A percentile compares a stretch with the other conserved stretches of the same genome.
These are phyloP conservation scores for Drosophila insularis DNA, from an alignment of 1,140 invertebrate genomes.

Conservation along the genomic window DNA sequence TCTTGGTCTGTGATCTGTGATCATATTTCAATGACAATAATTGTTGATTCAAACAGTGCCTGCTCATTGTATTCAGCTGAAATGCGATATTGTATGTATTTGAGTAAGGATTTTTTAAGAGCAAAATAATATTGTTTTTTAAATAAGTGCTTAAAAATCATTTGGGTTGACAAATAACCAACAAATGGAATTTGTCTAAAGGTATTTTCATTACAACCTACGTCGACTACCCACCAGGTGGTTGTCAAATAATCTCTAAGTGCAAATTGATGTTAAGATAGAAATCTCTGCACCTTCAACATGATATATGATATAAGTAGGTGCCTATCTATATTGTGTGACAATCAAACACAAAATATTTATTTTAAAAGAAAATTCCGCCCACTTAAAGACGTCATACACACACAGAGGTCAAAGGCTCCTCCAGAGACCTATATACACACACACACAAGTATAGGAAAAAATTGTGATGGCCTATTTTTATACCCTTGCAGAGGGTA, in stretches of 20 bases:
- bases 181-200: background rate
- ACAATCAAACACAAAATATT: background rate
- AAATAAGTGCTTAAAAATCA: background rate
- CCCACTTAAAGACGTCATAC: background rate
- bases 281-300: background rate
- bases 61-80: slow-evolving; percentile 33
- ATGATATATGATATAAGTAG: background rate
- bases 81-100: background rate
- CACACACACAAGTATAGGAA: slow-evolving; percentile 7
- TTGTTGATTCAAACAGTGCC: slow-evolving; percentile 34
- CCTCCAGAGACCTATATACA: background rate
- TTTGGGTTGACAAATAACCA: background rate
- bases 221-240: background rate
- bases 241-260: slow-evolving; percentile 30
- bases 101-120: too few species aligned
- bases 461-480: slow-evolving; percentile 37
- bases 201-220: background rate
- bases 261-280: slow-evolving; percentile 59
- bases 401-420: background rate
- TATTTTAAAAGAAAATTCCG: background rate
- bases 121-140: background rate
- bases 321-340: background rate
- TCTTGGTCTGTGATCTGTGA: background rate
- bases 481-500: too few species aligned
- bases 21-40: slow-evolving; percentile 23